phyloP scores from a whole-genome alignment of 1,140 invertebrate genomes.

The Pseudobourletiella spinata region DNA sequence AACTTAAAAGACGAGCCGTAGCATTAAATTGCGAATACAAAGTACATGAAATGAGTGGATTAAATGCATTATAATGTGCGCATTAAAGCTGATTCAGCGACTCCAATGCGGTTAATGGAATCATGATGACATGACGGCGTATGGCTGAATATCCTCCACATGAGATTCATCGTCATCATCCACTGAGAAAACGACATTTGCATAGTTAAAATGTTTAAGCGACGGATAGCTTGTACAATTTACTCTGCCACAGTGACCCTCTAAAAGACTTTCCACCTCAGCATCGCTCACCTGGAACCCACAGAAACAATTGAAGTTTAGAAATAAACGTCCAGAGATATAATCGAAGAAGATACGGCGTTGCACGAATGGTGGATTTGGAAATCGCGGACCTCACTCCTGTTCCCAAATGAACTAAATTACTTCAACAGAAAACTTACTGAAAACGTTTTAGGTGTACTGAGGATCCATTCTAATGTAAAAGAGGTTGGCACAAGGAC shows the following conservation, averaged over 20 bases:
- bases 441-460: not conserved
- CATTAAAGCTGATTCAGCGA: not conserved
- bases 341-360: not conserved
- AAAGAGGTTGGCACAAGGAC: not conserved
- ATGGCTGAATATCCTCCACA: not conserved
- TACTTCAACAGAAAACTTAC: too few relatives aligned
- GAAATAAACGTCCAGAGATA: not conserved
- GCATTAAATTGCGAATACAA: not conserved
- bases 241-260: not conserved
- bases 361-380: too few relatives aligned
- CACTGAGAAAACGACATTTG: not conserved
- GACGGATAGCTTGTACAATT: not conserved
- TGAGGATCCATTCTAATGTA: not conserved
- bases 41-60: not conserved
- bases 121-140: not conserved
- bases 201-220: not conserved
- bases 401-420: too few relatives aligned
- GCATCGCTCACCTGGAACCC: too few relatives aligned
- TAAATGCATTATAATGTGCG: not conserved
- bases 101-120: not conserved
- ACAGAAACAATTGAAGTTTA: too few relatives aligned
- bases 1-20: not conserved
- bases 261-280: not conserved
- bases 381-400: too few relatives aligned
- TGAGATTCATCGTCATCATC: not conserved